Base-by-base conservation (phyloP, 2,888 invertebrate species). In the Heliothis peltigera region DNA sequence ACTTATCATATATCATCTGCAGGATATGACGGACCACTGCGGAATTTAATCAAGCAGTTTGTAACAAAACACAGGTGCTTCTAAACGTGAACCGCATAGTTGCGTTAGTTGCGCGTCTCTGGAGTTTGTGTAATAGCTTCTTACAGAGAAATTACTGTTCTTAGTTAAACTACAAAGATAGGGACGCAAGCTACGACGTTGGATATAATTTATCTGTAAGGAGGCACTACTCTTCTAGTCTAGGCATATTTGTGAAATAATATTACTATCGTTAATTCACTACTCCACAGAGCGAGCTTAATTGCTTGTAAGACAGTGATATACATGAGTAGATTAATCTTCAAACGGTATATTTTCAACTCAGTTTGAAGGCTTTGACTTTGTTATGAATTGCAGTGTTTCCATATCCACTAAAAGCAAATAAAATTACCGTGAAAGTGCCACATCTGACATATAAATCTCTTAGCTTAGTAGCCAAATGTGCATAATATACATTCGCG, bases 1-100 rank as follows among this genome's bases (percentile, higher is more conserved):
- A 71, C 63, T 71, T 74, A 70, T 56, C 69, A 82, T 82, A 81
- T 77, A 82, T 85, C 79, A 79, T 69, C 60, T 64, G 32, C 60
- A 63, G 79, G 73, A 77, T 79, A 77, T 83, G 75, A 83, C 71
- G 75, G 70, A 77, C 69, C 73, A 67, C 57, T 81, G 58, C 22
- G 79, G 82, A 83, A 84, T 83, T 84, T 85, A 87, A 86, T 87
- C 84, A 84, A 84, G 84, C 77, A 82, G 74, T 77, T 80, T 67
- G 67, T 62, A 76, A 78, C 81, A 82, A 81, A 84, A 80, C 85
- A 80, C 86, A 85, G 85, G 85, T 85, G 84, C 70, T 79, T 73
- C 60, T 77, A 81, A 83, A 82, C 76, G 83, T 81, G 80, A 79
- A 79, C 75, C 76, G 81, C 79, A 83, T 72, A 64, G 51, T 70